Conservation (phyloP, 2,888 invertebrate species). For the Lithodes maja region DNA sequence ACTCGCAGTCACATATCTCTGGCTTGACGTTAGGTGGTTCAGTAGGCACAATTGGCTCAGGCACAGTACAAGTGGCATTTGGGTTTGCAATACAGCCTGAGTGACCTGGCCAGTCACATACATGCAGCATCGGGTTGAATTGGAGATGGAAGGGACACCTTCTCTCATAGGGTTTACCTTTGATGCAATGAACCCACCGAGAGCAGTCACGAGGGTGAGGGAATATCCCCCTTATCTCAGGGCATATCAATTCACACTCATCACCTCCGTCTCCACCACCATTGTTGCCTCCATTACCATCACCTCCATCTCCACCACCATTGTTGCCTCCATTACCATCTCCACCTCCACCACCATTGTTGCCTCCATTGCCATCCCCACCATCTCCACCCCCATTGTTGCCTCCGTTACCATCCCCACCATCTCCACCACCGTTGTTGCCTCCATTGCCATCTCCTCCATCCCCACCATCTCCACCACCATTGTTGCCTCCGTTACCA, state of each 20-base stretch:
- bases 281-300: constrained; percentile 2
- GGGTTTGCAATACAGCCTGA: constrained; percentile 57
- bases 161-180: constrained; percentile 50
- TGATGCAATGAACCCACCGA: constrained; percentile 60
- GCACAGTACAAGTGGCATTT: constrained; percentile 42
- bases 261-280: constrained; percentile 8
- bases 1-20: constrained; percentile 68
- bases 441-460: background rate
- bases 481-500: constrained; percentile 2
- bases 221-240: constrained; percentile 55
- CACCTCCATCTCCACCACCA: constrained; percentile 36
- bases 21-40: constrained; percentile 43
- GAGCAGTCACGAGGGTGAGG: constrained; percentile 67
- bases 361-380: background rate
- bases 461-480: constrained; percentile 11
- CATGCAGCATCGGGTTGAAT: constrained; percentile 63
- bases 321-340: background rate
- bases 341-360: constrained; percentile 28
- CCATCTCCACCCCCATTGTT: constrained; percentile 28
- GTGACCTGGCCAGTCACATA: constrained; percentile 70
- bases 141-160: constrained; percentile 68
- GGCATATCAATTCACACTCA: constrained; percentile 40
- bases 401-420: constrained; percentile 19
- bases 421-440: constrained; percentile 19
- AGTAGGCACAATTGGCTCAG: constrained; percentile 37